Conservation (phyloP, 2,113 vertebrate species). For the Tursiops truncatus region DNA sequence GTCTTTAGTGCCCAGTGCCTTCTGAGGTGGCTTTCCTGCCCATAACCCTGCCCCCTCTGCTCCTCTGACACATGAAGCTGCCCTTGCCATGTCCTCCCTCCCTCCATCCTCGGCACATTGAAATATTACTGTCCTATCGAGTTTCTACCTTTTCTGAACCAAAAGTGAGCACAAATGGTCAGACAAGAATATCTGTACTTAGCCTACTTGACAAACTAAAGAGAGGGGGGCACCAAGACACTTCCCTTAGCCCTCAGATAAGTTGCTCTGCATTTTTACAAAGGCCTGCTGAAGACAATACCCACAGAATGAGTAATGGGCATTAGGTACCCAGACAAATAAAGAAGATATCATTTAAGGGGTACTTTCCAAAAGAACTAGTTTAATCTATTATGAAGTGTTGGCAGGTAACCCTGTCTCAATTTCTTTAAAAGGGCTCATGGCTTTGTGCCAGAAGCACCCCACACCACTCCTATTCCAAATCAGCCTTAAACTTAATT, state of each 20-base stretch:
- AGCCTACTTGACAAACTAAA: not conserved
- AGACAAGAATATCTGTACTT: slow-evolving; percentile 37
- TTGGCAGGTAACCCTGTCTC: not conserved
- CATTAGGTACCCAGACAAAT: not conserved
- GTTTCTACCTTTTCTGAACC: slow-evolving; percentile 33
- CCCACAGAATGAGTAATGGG: not conserved
- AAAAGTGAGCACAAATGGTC: slow-evolving; percentile 3
- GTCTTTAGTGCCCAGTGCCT: not conserved
- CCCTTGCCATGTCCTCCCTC: slow-evolving; percentile 34
- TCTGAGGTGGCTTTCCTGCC: not conserved
- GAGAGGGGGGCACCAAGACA: not conserved
- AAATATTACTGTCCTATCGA: not conserved
- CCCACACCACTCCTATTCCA: slow-evolving; percentile 8
- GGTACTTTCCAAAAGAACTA: not conserved
- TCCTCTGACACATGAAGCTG: not conserved
- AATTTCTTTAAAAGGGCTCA: slow-evolving; percentile 16
- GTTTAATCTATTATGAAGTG: slow-evolving; percentile 3
- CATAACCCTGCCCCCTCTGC: not conserved
- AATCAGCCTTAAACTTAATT: not conserved
- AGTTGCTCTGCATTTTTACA: slow-evolving; percentile 37
- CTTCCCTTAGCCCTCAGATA: not conserved
- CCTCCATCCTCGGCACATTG: not conserved
- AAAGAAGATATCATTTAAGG: not conserved
- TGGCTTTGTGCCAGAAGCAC: slow-evolving; percentile 41
- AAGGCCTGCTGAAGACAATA: slow-evolving; percentile 46